Conservation (phyloP, 2,888 invertebrate species). For the Drosophila neonasuta region DNA sequence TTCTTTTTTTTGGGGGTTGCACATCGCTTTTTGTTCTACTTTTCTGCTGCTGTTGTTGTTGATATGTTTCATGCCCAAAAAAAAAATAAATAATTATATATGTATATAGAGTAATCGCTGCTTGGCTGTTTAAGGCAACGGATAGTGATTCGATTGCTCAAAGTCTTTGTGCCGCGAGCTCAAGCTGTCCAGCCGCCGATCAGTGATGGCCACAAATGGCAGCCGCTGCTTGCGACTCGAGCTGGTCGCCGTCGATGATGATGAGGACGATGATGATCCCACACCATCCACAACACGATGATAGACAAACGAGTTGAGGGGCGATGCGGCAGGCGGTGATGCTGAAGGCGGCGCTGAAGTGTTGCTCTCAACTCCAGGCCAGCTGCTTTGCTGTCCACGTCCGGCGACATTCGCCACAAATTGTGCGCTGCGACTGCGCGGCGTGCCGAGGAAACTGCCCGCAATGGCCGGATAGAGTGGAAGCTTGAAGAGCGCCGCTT, state of each 20-base stretch:
- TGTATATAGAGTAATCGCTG: too few relatives aligned
- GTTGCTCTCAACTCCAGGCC: conserved; percentile 9
- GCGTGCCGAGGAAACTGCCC: conserved; percentile 72
- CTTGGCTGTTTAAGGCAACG: conserved; percentile 77
- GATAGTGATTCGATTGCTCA: conserved; percentile 81
- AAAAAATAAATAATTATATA: neutral
- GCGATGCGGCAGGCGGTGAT: conserved; percentile 37
- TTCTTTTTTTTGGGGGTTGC: neutral
- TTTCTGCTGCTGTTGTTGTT: too few relatives aligned
- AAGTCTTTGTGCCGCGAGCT: conserved; percentile 79
- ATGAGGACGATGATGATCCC: neutral
- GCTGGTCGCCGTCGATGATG: neutral
- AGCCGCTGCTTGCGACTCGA: conserved; percentile 79
- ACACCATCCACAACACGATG: conserved; percentile 80
- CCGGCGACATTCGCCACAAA: conserved; percentile 75
- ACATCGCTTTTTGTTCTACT: neutral
- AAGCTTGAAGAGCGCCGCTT: conserved; percentile 62
- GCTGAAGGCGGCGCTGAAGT: conserved; percentile 18
- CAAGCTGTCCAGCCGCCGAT: conserved; percentile 78
- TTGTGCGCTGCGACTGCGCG: conserved; percentile 76
- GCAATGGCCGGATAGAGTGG: conserved; percentile 75
- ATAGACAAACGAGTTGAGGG: conserved; percentile 80
- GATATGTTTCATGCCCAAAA: conserved; percentile 1
- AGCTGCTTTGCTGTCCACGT: conserved; percentile 54
- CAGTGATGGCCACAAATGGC: conserved; percentile 82